Evolutionary conservation across 2,797 vertebrate genomes (phyloP), one percentile per base, ranked within the genome.

Genomic region (Amblyopsis hoosieri): DNA sequence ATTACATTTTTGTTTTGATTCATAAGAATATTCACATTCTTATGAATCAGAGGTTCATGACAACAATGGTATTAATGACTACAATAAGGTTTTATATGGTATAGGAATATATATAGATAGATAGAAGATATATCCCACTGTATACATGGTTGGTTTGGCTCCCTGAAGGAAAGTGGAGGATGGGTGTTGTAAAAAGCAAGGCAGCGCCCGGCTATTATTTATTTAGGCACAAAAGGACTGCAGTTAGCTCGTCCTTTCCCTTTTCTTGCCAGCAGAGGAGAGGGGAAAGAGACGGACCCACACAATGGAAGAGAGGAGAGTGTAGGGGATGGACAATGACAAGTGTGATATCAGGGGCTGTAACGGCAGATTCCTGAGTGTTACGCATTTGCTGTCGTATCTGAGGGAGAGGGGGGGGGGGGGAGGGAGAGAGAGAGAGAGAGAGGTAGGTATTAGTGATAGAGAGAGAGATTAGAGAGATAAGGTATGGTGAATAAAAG

Each of bases 381-480:
- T 82, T 87, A 88, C 87, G 89, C 59, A 87, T 90, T 58, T 75
- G 76, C 67, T 73, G 69, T 71, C 80, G 67, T 78, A 73, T 73
- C 69, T 62, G 71, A 72, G 52, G 46, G 33, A 58, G 57, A 12
- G 45, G 23, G 45, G 19, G 42, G 10, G 57, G 3, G 55, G 12
- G 42, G 4, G 33, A 49, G 19, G 62, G 51, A 45, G 17, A 37
- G 60, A 60, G 54, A 60, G 4, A 19, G 67, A 56, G 61, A 33
- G 15, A 56, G 68, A 33, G 61, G 4, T 33, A 15, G 5, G 29
- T 12, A 63, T 57, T 70, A 46, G 14, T 1, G 54, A 13, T 33
- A 3, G 54, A 42, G 29, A n/a, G 10, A 37, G 12, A 55, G n/a
- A 12, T 13, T 31, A 12, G 13, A 49, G 23, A 62, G 1, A 60